phyloP scores from a whole-genome alignment of 2,888 invertebrate genomes.

The Melanostoma scalare region DNA sequence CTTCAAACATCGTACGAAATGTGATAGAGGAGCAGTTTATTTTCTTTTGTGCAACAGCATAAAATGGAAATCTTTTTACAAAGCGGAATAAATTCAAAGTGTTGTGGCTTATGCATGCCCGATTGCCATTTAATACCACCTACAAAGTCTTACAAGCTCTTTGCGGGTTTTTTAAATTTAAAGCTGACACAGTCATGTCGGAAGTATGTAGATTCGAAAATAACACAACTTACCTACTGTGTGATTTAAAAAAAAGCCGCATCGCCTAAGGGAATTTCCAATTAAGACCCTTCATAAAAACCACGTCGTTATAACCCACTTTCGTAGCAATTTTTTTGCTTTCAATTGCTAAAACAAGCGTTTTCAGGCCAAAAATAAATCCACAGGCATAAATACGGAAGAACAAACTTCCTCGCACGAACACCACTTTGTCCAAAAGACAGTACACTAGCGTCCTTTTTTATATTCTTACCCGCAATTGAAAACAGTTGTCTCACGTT shows the following conservation, averaged over 20 bases:
- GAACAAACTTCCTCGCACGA: neutral
- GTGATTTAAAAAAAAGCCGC: neutral
- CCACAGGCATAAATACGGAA: slow-evolving; percentile 15
- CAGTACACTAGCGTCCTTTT: slow-evolving; percentile 14
- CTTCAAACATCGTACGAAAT: too few relatives aligned
- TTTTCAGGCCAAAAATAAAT: slow-evolving; percentile 21
- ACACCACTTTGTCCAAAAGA: slow-evolving; percentile 30
- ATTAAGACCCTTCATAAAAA: slow-evolving; percentile 19
- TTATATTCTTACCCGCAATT: slow-evolving; percentile 20
- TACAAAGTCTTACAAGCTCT: too few relatives aligned
- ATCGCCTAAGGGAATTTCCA: slow-evolving; percentile 33
- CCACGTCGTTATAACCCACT: slow-evolving; percentile 36
- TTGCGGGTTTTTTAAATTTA: too few relatives aligned
- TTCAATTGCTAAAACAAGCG: slow-evolving; percentile 15
- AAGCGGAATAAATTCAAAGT: too few relatives aligned
- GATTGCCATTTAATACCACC: too few relatives aligned
- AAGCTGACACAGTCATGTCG: too few relatives aligned
- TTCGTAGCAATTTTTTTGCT: slow-evolving; percentile 9
- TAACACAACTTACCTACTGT: too few relatives aligned
- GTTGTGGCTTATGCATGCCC: too few relatives aligned
- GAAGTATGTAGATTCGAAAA: too few relatives aligned
- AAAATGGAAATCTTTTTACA: too few relatives aligned
- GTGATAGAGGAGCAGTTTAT: too few relatives aligned
- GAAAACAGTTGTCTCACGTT: slow-evolving; percentile 44
- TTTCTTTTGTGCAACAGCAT: too few relatives aligned